These are phyloP conservation scores for Pseudomyrmex pallidus DNA, from an alignment of 1,140 invertebrate species.

Conservation along the genomic window DNA sequence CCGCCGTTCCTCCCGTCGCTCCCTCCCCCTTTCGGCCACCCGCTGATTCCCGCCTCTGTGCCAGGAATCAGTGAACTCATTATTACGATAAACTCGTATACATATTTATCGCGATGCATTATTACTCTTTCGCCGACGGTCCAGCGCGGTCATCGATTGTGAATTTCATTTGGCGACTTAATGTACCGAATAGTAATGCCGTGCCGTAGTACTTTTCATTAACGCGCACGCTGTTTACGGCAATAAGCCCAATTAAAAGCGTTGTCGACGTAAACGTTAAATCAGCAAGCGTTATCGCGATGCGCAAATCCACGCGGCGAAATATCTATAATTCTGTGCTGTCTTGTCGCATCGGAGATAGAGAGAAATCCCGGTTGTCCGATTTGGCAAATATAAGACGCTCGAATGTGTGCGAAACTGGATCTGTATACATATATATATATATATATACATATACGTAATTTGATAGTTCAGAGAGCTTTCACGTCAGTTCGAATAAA, in stretches of 20 bases:
- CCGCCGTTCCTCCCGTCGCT: slow-evolving; percentile 38
- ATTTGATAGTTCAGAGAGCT: neutral
- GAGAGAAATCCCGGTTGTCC: slow-evolving; percentile 1
- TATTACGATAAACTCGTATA: slow-evolving; percentile 82
- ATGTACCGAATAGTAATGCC: slow-evolving; percentile 84
- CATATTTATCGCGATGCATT: slow-evolving; percentile 81
- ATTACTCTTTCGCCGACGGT: slow-evolving; percentile 79
- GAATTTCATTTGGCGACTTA: slow-evolving; percentile 84
- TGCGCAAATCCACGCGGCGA: slow-evolving; percentile 54
- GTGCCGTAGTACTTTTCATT: slow-evolving; percentile 82
- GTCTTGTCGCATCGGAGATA: neutral
- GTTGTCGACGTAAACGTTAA: slow-evolving; percentile 76
- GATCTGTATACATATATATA: neutral
- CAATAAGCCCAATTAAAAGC: slow-evolving; percentile 84
- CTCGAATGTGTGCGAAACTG: neutral
- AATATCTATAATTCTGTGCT: slow-evolving; percentile 17
- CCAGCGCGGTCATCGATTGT: slow-evolving; percentile 80
- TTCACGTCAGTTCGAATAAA: neutral
- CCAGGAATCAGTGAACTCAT: slow-evolving; percentile 81
- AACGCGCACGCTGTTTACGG: slow-evolving; percentile 78
- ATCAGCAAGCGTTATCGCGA: slow-evolving; percentile 77
- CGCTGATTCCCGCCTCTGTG: slow-evolving; percentile 29
- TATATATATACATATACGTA: neutral
- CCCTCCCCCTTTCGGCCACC: slow-evolving; percentile 23
- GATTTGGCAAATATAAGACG: slow-evolving; percentile 4